Percentiles rank a stretch among this genome's conserved stretches.
These are phyloP conservation scores for Eubasilissa regina DNA, from an alignment of 1,140 invertebrate genomes.

Conservation along the genomic window DNA sequence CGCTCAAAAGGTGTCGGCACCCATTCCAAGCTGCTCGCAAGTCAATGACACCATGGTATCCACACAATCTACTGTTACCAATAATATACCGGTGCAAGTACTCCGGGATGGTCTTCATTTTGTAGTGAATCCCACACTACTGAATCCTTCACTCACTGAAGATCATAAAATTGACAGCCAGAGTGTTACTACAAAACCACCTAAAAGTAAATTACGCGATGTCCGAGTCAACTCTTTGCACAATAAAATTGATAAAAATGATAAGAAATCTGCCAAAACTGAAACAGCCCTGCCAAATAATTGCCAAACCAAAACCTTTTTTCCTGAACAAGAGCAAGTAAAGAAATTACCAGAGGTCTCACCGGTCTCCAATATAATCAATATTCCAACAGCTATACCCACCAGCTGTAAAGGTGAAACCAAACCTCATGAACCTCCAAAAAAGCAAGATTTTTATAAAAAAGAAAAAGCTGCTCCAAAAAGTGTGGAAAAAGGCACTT, in stretches of 20 bases:
- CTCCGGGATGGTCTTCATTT: constrained; percentile 45
- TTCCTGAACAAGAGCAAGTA: constrained; percentile 68
- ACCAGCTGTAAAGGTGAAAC: constrained; percentile 67
- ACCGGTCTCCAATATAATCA: constrained; percentile 70
- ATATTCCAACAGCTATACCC: constrained; percentile 58
- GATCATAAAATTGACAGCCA: constrained; percentile 66
- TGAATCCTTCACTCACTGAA: constrained; percentile 55
- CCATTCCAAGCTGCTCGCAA: constrained; percentile 35
- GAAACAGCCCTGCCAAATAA: constrained; percentile 64
- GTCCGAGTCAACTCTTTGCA: constrained; percentile 71
- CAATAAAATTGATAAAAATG: constrained; percentile 69
- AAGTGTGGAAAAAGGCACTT: constrained; percentile 67
- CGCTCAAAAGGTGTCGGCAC: constrained; percentile 8
- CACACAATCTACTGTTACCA: constrained; percentile 22
- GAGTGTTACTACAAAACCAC: constrained; percentile 63
- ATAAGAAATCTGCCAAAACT: constrained; percentile 66
- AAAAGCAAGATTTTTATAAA: constrained; percentile 72
- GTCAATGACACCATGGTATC: constrained; percentile 18
- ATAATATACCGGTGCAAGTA: constrained; percentile 32
- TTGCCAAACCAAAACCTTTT: constrained; percentile 69
- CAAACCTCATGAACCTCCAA: constrained; percentile 66
- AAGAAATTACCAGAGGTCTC: constrained; percentile 66
- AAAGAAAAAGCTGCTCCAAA: constrained; percentile 68
- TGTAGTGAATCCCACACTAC: constrained; percentile 43
- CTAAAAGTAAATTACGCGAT: constrained; percentile 70